Evolutionary conservation across 30 jellyfish, hydroid and myxozoan species (phyloP).

Genomic region (Turritopsis rubra): DNA sequence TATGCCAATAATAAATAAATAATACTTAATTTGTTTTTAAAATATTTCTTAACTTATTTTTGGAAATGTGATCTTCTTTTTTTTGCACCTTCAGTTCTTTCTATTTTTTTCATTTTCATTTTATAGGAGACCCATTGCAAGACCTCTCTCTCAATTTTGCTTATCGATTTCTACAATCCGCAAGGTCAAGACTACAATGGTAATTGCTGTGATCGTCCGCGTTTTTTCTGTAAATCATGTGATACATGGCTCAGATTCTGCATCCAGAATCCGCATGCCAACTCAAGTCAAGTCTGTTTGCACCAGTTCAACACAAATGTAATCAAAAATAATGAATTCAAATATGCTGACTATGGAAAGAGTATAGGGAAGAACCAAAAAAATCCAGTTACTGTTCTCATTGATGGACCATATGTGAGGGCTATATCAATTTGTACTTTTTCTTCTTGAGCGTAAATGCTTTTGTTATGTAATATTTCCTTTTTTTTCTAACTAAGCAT

Average conservation of each 20-base stretch:
- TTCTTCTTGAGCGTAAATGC: background rate
- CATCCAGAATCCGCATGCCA: constrained; percentile 47
- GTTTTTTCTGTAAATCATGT: constrained; percentile 38
- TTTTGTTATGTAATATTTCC: too few relatives aligned
- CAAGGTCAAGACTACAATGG: constrained; percentile 40
- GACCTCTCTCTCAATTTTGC: constrained; percentile 18
- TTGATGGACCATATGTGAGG: constrained; percentile 34
- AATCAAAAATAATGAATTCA: constrained; percentile 40
- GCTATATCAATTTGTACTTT: background rate
- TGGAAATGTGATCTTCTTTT: too few relatives aligned
- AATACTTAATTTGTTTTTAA: too few relatives aligned
- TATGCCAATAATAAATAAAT: too few relatives aligned
- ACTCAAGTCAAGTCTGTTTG: constrained; percentile 19
- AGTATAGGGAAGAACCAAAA: constrained; percentile 36
- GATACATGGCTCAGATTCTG: constrained; percentile 78
- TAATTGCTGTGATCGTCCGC: constrained; percentile 51
- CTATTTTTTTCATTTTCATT: background rate
- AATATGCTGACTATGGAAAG: constrained; percentile 34
- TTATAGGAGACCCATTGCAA: constrained; percentile 12
- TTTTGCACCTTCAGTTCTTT: too few relatives aligned
- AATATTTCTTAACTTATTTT: too few relatives aligned
- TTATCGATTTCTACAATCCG: constrained; percentile 35
- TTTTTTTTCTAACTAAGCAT: background rate
- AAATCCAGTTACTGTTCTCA: constrained; percentile 40
- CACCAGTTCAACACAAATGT: constrained; percentile 28